Conservation (phyloP, 1,140 invertebrate species). For the Plodia interpunctella region DNA sequence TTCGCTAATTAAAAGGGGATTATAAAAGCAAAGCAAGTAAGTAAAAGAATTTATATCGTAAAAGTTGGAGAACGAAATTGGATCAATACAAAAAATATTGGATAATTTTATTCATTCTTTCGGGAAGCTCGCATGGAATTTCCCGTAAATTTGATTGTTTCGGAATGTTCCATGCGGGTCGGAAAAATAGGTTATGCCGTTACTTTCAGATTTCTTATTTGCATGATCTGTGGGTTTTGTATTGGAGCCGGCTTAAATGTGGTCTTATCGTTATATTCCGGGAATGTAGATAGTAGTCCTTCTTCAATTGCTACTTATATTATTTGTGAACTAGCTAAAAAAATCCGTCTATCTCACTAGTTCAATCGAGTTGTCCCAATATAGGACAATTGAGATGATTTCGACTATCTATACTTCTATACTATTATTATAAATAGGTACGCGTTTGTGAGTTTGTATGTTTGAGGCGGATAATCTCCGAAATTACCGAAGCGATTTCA, state of each 20-base stretch:
- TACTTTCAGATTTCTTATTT: background rate
- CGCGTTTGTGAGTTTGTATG: no score
- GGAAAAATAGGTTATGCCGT: conserved; percentile 8
- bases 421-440: no score
- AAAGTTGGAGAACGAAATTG: background rate
- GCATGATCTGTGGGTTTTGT: background rate
- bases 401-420: no score
- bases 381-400: no score
- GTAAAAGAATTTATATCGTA: conserved; percentile 1
- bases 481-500: no score
- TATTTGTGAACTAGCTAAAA: no score
- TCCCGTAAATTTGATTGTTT: conserved; percentile 28
- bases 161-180: conserved; percentile 10
- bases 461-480: no score
- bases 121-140: conserved; percentile 20
- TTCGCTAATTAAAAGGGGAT: background rate
- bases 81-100: conserved; percentile 8
- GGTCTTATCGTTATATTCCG: background rate
- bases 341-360: no score
- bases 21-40: background rate
- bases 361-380: no score
- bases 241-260: background rate
- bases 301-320: no score
- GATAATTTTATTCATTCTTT: conserved; percentile 23
- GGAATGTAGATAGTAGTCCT: no score